Evolutionary conservation across 1,140 invertebrate genomes (phyloP), one percentile per base, ranked within the genome.

Genomic region (Leptopilina clavipes): DNA sequence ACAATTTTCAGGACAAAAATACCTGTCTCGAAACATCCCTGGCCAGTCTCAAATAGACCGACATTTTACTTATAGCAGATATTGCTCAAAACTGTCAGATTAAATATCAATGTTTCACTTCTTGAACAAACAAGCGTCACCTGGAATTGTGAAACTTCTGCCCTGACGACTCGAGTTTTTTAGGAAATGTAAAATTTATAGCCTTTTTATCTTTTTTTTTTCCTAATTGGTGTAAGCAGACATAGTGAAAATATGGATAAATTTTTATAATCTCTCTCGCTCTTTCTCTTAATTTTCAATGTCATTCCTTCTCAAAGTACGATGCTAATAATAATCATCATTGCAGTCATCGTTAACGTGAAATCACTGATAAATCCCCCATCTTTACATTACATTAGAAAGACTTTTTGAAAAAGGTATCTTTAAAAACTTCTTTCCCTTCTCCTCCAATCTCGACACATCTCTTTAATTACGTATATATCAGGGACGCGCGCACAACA

Each of bases 181-280:
- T 72, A 44, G 43, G 70, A 77, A 76, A 78, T 85, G 83, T 80
- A 85, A 85, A 81, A 84, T 86, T 85, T 85, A 84, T 82, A 86
- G 75, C 6, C 19, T 52, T 72, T 56, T 79, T 76, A 44, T 70
- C 75, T 59, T 43, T n/a, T 44, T 65, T 76, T 76, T 37, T 18
- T 76, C 70, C 70, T 25, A n/a, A 31, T 81, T 76, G 73, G 71
- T 73, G 54, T 76, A 72, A 73, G 76, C 31, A 65, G 59, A 71
- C 71, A 71, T 76, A 79, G 77, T 77, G 76, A 80, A 82, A 79
- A 80, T 80, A 80, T 78, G 70, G 45, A 73, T 73, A 54, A 52
- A 73, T 59, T 59, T 73, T 56, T 17, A 17, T 75, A 44, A 44
- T 72, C 59, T 77, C 78, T 70, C 79, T 25, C 22, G 59, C 19